phyloP scores from a whole-genome alignment of 2,797 vertebrate genomes.

The Enteromius trimaculatus region DNA sequence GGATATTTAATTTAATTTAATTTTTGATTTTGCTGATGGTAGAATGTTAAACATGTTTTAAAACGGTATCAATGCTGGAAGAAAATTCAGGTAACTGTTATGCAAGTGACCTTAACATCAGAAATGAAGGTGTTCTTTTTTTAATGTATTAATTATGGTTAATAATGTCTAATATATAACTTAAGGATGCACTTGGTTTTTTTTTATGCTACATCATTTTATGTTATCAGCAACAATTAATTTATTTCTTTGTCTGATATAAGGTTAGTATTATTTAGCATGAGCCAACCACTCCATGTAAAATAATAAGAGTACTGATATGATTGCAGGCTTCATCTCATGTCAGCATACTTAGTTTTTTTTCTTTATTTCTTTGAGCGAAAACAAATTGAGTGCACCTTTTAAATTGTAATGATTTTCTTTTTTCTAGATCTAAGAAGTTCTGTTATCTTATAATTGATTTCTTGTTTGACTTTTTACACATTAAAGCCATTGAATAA shows the following conservation, averaged over 20 bases:
- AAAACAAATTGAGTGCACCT: neutral
- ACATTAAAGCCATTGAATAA: conserved; percentile 45
- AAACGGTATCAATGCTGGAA: conserved; percentile 60
- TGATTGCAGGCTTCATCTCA: neutral
- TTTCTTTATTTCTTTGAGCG: neutral
- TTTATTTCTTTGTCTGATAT: neutral
- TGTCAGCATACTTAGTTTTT: neutral
- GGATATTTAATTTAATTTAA: neutral
- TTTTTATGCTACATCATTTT: neutral
- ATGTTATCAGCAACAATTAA: neutral
- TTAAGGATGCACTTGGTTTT: neutral
- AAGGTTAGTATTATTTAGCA: neutral
- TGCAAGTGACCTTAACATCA: conserved; percentile 67
- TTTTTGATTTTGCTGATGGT: neutral
- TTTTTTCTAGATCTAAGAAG: neutral
- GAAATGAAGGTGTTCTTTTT: conserved; percentile 50
- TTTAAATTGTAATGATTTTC: neutral
- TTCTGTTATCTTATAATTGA: neutral
- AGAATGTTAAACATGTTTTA: neutral
- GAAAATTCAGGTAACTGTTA: conserved; percentile 52
- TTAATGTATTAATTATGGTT: conserved; percentile 22
- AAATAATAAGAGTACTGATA: neutral
- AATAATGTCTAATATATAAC: conserved; percentile 38
- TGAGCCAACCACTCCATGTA: neutral
- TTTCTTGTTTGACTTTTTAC: conserved; percentile 35